phyloP scores from a whole-genome alignment of 2,797 vertebrate species.

The Sebastes hopkinsi region DNA sequence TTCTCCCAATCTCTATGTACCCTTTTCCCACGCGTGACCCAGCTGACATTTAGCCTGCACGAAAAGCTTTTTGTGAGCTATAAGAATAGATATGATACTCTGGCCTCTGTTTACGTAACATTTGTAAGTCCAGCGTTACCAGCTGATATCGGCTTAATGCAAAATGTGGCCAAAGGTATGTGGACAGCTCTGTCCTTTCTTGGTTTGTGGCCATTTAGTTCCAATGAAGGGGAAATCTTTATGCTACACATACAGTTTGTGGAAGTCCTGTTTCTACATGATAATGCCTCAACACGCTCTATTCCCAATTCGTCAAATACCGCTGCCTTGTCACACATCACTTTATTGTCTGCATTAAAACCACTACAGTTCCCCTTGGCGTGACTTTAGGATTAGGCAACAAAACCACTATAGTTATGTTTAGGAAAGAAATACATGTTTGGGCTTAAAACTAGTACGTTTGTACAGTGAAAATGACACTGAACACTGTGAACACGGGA shows the following conservation, averaged over 20 bases:
- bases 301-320: too few relatives aligned
- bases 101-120: constrained; percentile 16
- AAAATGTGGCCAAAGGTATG: neutral
- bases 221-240: neutral
- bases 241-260: neutral
- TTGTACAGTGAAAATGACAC: too few relatives aligned
- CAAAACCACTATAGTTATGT: too few relatives aligned
- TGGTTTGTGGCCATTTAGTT: neutral
- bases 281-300: too few relatives aligned
- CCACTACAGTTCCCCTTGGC: too few relatives aligned
- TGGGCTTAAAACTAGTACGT: too few relatives aligned
- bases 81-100: constrained; percentile 8
- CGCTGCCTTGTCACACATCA: too few relatives aligned
- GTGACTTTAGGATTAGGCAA: too few relatives aligned
- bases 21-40: constrained; percentile 31
- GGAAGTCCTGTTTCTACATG: neutral
- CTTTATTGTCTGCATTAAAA: too few relatives aligned
- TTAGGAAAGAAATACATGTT: too few relatives aligned
- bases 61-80: constrained; percentile 44
- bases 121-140: constrained; percentile 4
- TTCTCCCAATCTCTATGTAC: constrained; percentile 33
- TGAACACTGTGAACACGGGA: too few relatives aligned
- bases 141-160: neutral
- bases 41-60: constrained; percentile 59
- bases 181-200: neutral